phyloP scores from a whole-genome alignment of 1,140 invertebrate species.

The Polyergus mexicanus region DNA sequence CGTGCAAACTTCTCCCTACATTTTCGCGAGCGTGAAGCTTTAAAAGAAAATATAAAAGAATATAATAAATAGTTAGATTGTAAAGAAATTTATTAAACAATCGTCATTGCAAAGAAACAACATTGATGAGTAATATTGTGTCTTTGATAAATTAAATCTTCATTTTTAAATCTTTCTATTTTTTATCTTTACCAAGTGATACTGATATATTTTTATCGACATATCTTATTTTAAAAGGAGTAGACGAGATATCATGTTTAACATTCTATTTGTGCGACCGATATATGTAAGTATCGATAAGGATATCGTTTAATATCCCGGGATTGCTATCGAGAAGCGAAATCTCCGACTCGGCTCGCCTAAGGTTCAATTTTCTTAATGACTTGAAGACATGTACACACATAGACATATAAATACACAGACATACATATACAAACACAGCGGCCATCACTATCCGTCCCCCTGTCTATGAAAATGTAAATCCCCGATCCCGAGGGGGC shows the following conservation, averaged over 20 bases:
- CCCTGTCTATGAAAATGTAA: constrained; percentile 74
- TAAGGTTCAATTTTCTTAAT: constrained; percentile 46
- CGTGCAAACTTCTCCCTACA: constrained; percentile 20
- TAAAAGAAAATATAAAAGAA: background rate
- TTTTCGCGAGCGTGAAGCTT: background rate
- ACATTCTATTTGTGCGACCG: background rate
- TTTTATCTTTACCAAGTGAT: background rate
- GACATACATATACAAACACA: background rate
- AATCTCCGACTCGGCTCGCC: background rate
- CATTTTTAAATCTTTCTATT: background rate
- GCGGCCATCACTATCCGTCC: background rate
- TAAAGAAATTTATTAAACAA: background rate
- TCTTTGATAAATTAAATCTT: background rate
- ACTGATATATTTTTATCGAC: background rate
- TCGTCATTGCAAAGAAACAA: background rate
- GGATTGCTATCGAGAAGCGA: constrained; percentile 26
- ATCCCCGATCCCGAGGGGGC: constrained; percentile 64
- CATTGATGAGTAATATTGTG: background rate
- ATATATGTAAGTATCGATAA: constrained; percentile 24
- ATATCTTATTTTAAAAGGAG: background rate
- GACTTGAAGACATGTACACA: constrained; percentile 18
- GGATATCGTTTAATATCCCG: background rate
- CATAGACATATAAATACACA: background rate
- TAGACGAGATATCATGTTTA: background rate
- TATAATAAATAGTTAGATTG: constrained; percentile 2